These are phyloP conservation scores for Rhynchonycteris naso DNA, from an alignment of 2,797 vertebrate species.

Conservation along the genomic window DNA sequence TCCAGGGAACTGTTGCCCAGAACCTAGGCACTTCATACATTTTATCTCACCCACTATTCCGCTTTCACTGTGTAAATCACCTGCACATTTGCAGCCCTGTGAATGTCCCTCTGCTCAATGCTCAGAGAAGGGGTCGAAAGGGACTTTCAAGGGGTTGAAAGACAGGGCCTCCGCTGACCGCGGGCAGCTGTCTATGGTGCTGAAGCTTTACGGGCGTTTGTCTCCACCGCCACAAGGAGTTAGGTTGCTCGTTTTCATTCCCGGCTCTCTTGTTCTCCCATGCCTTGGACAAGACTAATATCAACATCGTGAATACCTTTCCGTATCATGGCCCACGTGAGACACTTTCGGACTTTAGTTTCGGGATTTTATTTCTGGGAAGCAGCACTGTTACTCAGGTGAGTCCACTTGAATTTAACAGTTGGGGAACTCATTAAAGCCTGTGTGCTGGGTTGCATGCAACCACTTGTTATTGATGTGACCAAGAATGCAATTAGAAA, in stretches of 20 bases:
- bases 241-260: neutral
- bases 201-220: conserved; percentile 58
- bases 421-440: conserved; percentile 10
- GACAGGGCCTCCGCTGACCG: neutral
- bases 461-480: conserved; percentile 68
- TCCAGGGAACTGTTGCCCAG: conserved; percentile 64
- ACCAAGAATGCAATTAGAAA: neutral
- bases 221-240: neutral
- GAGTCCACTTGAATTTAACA: conserved; percentile 66
- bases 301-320: conserved; percentile 54
- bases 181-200: conserved; percentile 83
- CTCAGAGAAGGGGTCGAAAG: neutral
- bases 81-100: neutral
- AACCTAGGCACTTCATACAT: conserved; percentile 44
- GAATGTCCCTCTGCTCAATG: neutral
- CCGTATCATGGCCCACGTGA: conserved; percentile 80
- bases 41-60: neutral
- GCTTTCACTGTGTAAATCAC: conserved; percentile 29
- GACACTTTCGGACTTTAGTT: conserved; percentile 83
- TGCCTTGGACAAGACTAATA: conserved; percentile 58
- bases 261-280: conserved; percentile 46
- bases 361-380: conserved; percentile 88
- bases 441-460: neutral
- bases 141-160: neutral
- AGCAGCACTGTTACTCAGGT: conserved; percentile 87